phyloP scores from a whole-genome alignment of 2,797 vertebrate genomes.

The Calcarius lapponicus region DNA sequence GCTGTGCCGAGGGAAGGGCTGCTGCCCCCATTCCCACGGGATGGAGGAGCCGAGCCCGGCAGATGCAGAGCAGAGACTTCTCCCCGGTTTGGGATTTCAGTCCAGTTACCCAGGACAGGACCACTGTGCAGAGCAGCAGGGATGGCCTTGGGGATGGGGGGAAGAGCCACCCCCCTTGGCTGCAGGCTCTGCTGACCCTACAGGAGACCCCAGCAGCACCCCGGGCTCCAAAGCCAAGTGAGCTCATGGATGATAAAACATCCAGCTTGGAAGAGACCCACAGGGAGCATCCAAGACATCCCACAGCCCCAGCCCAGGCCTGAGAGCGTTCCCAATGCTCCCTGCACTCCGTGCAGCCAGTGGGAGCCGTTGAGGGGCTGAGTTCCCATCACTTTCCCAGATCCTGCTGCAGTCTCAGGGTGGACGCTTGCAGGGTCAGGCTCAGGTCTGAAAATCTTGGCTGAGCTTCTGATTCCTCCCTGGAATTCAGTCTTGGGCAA shows the following conservation, averaged over 20 bases:
- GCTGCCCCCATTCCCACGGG: background rate
- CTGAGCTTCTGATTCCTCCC: background rate
- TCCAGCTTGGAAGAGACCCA: fast-evolving
- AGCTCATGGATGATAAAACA: background rate
- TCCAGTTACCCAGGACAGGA: background rate
- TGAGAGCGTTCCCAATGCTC: fast-evolving
- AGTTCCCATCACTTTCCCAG: background rate
- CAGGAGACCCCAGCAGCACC: background rate
- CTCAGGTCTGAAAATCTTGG: constrained; percentile 17
- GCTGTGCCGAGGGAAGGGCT: background rate
- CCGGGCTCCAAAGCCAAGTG: background rate
- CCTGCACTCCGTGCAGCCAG: background rate
- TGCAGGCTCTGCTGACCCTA: background rate
- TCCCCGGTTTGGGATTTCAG: background rate
- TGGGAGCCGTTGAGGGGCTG: fast-evolving
- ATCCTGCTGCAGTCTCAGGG: background rate
- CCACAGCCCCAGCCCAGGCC: background rate
- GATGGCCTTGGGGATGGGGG: background rate
- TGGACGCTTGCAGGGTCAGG: background rate
- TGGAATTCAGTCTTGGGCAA: background rate
- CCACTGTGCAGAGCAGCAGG: fast-evolving
- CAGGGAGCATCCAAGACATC: background rate
- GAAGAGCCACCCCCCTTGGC: background rate
- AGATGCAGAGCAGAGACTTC: background rate
- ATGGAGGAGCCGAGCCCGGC: background rate